A percentile compares a stretch with the other conserved stretches of the same genome.
phyloP scores from a whole-genome alignment of 2,113 vertebrate genomes.

The Spermophilus dauricus region DNA sequence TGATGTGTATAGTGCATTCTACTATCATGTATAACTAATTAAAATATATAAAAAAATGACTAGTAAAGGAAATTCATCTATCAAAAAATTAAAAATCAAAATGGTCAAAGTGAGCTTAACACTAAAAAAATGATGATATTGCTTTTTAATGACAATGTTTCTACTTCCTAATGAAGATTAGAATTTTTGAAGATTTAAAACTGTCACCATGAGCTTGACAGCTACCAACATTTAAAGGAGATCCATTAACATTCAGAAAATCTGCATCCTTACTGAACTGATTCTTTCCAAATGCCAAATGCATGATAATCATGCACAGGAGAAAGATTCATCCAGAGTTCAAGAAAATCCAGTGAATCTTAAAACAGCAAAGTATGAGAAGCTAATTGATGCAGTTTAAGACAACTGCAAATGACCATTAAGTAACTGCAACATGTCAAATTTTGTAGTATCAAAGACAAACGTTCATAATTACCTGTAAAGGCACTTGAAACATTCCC shows the following conservation, averaged over 20 bases:
- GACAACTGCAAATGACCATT: neutral
- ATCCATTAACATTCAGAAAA: neutral
- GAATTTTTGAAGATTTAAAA: neutral
- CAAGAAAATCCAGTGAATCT: neutral
- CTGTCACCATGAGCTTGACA: neutral
- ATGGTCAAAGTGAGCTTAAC: neutral
- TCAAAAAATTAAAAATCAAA: neutral
- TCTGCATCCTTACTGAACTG: neutral
- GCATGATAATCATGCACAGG: neutral
- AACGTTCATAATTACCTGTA: neutral
- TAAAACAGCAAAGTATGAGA: neutral
- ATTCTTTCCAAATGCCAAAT: slow-evolving; percentile 45
- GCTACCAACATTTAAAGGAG: neutral
- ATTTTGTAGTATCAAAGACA: neutral
- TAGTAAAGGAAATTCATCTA: too few relatives aligned
- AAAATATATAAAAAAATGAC: too few relatives aligned
- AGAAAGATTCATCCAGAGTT: neutral
- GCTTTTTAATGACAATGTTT: neutral
- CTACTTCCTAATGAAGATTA: neutral
- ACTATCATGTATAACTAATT: too few relatives aligned
- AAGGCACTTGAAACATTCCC: neutral
- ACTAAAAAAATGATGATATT: neutral
- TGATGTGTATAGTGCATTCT: too few relatives aligned
- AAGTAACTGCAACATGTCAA: neutral
- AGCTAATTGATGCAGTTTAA: neutral